Evolutionary conservation across 2,113 vertebrate genomes (phyloP).

Genomic region (Mustela nigripes): DNA sequence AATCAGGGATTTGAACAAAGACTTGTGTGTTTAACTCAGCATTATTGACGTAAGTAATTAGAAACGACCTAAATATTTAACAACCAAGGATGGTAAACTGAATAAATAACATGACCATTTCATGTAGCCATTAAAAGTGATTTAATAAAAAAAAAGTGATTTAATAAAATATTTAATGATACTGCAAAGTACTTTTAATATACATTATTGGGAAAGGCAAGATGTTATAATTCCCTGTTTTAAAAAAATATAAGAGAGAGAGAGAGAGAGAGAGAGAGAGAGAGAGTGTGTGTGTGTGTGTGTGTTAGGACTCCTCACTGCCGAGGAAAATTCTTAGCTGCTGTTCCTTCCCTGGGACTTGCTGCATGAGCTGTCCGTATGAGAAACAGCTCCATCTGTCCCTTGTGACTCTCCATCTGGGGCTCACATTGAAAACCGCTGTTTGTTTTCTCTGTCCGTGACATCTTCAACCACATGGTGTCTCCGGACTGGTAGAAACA

Average conservation of each 20-base stretch:
- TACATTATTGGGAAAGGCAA: slow-evolving; percentile 24
- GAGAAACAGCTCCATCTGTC: neutral
- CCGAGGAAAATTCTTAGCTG: neutral
- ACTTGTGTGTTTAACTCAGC: neutral
- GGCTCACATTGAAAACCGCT: neutral
- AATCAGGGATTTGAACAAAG: slow-evolving; percentile 3
- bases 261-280: too few species aligned
- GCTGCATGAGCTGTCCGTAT: neutral
- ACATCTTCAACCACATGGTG: neutral
- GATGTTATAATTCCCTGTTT: neutral
- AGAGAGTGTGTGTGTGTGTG: neutral
- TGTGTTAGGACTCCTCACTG: neutral
- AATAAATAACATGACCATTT: neutral
- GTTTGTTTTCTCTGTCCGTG: neutral
- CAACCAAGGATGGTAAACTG: neutral
- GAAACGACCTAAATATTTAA: neutral
- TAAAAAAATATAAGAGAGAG: neutral
- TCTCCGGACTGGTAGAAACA: neutral
- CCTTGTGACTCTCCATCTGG: neutral
- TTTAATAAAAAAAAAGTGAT: neutral
- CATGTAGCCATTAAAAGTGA: neutral
- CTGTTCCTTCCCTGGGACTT: neutral
- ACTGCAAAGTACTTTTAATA: neutral
- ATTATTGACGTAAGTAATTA: neutral
- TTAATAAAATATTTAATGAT: neutral